phyloP scores from a whole-genome alignment of 1,140 invertebrate genomes.

The Bombyx mandarina region DNA sequence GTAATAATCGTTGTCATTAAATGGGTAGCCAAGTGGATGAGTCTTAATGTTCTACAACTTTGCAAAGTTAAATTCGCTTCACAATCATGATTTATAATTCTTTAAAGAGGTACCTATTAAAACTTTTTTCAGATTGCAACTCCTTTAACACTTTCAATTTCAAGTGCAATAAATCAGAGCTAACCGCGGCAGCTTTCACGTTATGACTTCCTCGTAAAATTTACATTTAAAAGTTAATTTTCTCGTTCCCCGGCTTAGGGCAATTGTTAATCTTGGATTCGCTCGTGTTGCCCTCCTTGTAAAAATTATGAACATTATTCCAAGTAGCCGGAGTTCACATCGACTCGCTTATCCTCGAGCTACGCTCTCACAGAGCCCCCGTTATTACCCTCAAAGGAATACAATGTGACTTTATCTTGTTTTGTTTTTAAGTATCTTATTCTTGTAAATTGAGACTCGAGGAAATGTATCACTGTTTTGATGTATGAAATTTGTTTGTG shows the following conservation, averaged over 20 bases:
- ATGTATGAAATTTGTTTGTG: too few species aligned
- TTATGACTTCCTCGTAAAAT: conserved; percentile 69
- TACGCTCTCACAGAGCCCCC: conserved; percentile 7
- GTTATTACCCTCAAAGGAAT: conserved; percentile 7
- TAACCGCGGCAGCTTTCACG: conserved; percentile 64
- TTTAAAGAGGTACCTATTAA: conserved; percentile 67
- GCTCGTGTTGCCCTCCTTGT: conserved; percentile 20
- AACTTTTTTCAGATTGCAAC: conserved; percentile 68
- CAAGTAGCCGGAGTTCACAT: conserved; percentile 13
- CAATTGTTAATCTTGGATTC: conserved; percentile 62
- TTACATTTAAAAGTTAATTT: conserved; percentile 69
- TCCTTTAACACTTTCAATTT: conserved; percentile 68
- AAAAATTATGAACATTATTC: conserved; percentile 35
- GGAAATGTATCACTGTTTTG: too few species aligned
- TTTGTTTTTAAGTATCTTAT: conserved; percentile 1
- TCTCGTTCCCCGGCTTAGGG: conserved; percentile 47
- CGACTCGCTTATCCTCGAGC: conserved; percentile 5
- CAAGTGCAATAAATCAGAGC: conserved; percentile 63
- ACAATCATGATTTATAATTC: conserved; percentile 61
- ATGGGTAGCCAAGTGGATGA: conserved; percentile 48
- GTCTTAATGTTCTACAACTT: conserved; percentile 54
- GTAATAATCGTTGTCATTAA: conserved; percentile 55
- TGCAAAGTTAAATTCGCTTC: conserved; percentile 45
- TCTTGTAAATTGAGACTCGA: not conserved
- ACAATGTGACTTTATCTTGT: conserved; percentile 11